Percentiles rank a stretch among this genome's conserved stretches.
These are phyloP conservation scores for Ageneiosus marmoratus DNA, from an alignment of 2,113 vertebrate genomes.

Conservation along the genomic window DNA sequence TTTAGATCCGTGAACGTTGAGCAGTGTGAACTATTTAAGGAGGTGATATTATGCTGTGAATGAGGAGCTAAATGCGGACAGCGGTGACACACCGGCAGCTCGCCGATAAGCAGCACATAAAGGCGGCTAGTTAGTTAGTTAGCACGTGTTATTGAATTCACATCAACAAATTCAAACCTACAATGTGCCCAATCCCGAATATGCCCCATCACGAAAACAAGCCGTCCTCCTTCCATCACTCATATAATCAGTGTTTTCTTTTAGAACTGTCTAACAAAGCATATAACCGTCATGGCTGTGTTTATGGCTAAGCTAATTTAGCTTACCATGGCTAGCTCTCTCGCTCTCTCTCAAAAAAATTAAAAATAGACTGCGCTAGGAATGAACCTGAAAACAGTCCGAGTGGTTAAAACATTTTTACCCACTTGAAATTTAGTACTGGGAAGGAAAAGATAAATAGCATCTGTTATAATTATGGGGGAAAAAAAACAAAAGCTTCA, in stretches of 20 bases:
- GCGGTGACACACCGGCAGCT: slow-evolving; percentile 8
- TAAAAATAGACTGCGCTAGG: neutral
- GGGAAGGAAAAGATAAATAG: neutral
- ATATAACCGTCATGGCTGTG: neutral
- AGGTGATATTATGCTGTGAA: neutral
- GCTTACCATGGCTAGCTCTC: neutral
- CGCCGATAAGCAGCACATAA: neutral
- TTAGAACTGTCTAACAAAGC: neutral
- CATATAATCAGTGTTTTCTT: too few relatives aligned
- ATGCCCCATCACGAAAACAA: neutral
- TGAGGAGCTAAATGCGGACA: neutral
- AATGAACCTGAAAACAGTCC: neutral
- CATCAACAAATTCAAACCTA: too few relatives aligned
- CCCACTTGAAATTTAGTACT: neutral
- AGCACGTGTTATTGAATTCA: neutral
- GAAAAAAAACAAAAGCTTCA: too few relatives aligned
- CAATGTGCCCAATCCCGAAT: neutral
- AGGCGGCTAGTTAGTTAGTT: too few relatives aligned
- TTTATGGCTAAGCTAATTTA: slow-evolving; percentile 13
- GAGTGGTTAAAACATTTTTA: neutral
- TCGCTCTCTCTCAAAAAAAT: neutral
- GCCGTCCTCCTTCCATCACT: fast-evolving
- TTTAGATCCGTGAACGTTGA: too few relatives aligned
- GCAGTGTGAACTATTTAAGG: slow-evolving; percentile 19
- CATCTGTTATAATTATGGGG: neutral